These are phyloP conservation scores for Oryzias curvinotus DNA, from an alignment of 2,113 vertebrate genomes.

Conservation along the genomic window DNA sequence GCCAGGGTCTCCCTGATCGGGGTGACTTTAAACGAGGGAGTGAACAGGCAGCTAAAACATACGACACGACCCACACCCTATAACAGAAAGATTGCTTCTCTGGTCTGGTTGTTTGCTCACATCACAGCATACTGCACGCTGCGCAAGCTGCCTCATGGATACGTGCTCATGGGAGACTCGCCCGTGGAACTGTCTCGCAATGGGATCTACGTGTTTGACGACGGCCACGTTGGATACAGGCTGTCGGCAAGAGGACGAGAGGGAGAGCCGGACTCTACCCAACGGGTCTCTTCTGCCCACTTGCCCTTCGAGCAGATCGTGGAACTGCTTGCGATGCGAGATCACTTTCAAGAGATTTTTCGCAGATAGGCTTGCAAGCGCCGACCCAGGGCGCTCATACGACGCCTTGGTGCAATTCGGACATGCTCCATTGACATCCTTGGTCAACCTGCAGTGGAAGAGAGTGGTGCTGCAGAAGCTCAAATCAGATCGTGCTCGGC, in stretches of 20 bases:
- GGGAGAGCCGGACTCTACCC: too few species aligned
- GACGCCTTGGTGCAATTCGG: constrained; percentile 5
- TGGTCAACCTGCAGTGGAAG: constrained; percentile 16
- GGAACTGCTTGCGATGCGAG: background rate
- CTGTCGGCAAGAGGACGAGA: background rate
- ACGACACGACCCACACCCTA: background rate
- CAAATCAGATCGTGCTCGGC: too few species aligned
- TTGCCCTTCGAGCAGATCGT: background rate
- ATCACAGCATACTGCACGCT: too few species aligned
- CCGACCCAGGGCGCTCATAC: background rate
- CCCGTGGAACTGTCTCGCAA: background rate
- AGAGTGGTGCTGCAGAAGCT: background rate
- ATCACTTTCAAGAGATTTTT: background rate
- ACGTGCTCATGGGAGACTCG: constrained; percentile 1
- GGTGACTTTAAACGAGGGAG: background rate
- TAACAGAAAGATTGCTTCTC: constrained; percentile 11
- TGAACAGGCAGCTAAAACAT: background rate
- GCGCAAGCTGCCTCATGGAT: background rate
- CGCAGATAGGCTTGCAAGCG: too few species aligned
- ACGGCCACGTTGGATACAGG: constrained; percentile 8
- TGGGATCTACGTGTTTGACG: constrained; percentile 15
- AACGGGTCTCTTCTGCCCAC: background rate
- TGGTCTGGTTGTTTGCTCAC: background rate
- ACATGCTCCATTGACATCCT: background rate
- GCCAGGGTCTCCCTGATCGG: background rate